phyloP scores from a whole-genome alignment of 2,113 vertebrate genomes.

The Sebastes schlegelii region DNA sequence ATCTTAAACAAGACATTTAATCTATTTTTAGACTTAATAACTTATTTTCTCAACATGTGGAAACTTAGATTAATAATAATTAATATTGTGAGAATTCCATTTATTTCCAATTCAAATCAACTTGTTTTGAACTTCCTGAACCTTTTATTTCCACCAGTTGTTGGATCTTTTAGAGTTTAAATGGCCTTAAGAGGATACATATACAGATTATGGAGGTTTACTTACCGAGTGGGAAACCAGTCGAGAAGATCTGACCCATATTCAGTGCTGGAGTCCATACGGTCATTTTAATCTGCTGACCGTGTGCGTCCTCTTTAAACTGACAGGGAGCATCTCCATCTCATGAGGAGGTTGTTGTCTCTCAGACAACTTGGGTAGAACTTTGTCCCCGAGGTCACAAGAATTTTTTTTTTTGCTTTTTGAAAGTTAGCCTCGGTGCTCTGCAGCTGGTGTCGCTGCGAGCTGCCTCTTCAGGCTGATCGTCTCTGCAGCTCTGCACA shows the following conservation, averaged over 20 bases:
- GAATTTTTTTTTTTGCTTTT: constrained; percentile 1
- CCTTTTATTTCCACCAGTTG: neutral
- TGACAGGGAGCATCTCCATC: neutral
- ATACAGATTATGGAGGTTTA: neutral
- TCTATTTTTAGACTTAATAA: too few species aligned
- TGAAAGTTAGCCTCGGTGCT: neutral
- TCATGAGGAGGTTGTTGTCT: neutral
- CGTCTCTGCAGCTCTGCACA: constrained; percentile 15
- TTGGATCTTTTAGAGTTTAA: neutral
- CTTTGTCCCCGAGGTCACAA: neutral
- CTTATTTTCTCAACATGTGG: too few species aligned
- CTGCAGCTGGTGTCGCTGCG: neutral
- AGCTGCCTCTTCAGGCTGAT: neutral
- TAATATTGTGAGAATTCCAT: neutral
- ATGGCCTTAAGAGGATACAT: neutral
- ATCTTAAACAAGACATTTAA: too few species aligned
- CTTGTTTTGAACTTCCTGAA: neutral
- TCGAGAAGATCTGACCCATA: neutral
- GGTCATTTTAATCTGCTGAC: neutral
- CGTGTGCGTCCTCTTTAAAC: too few species aligned
- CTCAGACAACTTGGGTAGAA: neutral
- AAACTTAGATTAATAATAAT: too few species aligned
- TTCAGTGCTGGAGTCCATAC: neutral
- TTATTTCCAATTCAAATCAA: neutral
- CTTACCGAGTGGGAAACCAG: neutral